Base-by-base conservation (phyloP, 2,113 vertebrate species). In the Nibea albiflora region DNA sequence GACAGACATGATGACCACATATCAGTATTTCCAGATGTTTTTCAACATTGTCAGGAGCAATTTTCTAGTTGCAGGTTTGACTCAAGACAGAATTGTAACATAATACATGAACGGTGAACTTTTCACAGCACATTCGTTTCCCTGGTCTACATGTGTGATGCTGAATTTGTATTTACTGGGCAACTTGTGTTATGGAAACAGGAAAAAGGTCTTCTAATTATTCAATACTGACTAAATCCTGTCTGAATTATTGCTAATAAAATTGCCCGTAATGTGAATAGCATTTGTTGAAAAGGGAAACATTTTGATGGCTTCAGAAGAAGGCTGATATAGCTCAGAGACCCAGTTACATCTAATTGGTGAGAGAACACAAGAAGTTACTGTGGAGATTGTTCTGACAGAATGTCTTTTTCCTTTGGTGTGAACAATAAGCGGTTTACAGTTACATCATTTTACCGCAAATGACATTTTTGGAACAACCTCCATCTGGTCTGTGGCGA, bases 381-480 rank as follows among this genome's bases (percentile, higher is more conserved):
- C 81, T 89, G 87, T 87, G 89, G 78, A 85, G 89, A 90, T 92
- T 88, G 76, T 88, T 88, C 78, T 90, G 85, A 92, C 90, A 90
- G 80, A 81, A 20, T 86, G 24, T 62, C 70, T 76, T 78, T 68
- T 73, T 24, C 47, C 24, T n/a, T 24, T 87, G 46, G 76, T 63
- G 57, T 57, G 42, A 92, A 92, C 88, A 91, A 88, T 90, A 85
- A 61, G 28, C 24, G 75, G 88, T n/a, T n/a, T 81, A 63, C 75
- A 87, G 88, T 90, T 92, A 66, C 91, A 90, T 92, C 88, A 92
- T 89, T 89, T 39, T 77, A 83, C 65, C 81, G 75, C 72, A 78
- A 87, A 83, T 89, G 72, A 89, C 88, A 89, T 92, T 92, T 92
- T 90, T 88, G 88, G 86, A 89, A 85, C 89, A 90, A 77, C 88